These are phyloP conservation scores for Ctenopoma multispine DNA, from an alignment of 2,797 vertebrate genomes.

Conservation along the genomic window DNA sequence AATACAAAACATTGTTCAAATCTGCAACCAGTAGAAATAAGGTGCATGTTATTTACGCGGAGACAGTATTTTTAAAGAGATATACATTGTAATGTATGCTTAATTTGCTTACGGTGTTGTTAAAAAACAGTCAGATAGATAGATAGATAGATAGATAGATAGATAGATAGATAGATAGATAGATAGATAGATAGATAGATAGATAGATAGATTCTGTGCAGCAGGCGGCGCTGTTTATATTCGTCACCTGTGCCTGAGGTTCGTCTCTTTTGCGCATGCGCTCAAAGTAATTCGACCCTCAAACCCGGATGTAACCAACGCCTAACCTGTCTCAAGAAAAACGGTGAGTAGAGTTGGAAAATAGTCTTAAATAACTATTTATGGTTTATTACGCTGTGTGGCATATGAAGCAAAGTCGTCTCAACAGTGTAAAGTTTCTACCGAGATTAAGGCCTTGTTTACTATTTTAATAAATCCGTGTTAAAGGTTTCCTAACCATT, in stretches of 20 bases:
- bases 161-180: neutral
- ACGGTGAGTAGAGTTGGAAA: slow-evolving; percentile 79
- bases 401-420: neutral
- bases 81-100: too few species aligned
- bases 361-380: slow-evolving; percentile 3
- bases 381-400: neutral
- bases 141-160: neutral
- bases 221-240: slow-evolving; percentile 52
- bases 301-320: slow-evolving; percentile 91
- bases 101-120: too few species aligned
- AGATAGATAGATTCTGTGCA: slow-evolving; percentile 33
- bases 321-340: slow-evolving; percentile 85
- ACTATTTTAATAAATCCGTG: neutral
- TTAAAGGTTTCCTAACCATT: slow-evolving; percentile 40
- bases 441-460: neutral
- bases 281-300: slow-evolving; percentile 63
- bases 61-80: too few species aligned
- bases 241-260: neutral
- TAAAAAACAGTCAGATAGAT: too few species aligned
- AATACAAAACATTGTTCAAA: too few species aligned
- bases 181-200: too few species aligned
- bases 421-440: neutral
- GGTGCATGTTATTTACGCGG: too few species aligned
- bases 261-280: slow-evolving; percentile 63
- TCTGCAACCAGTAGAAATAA: too few species aligned